These are phyloP conservation scores for Dendroctonus ponderosae DNA, from an alignment of 1,140 invertebrate species.

Conservation along the genomic window DNA sequence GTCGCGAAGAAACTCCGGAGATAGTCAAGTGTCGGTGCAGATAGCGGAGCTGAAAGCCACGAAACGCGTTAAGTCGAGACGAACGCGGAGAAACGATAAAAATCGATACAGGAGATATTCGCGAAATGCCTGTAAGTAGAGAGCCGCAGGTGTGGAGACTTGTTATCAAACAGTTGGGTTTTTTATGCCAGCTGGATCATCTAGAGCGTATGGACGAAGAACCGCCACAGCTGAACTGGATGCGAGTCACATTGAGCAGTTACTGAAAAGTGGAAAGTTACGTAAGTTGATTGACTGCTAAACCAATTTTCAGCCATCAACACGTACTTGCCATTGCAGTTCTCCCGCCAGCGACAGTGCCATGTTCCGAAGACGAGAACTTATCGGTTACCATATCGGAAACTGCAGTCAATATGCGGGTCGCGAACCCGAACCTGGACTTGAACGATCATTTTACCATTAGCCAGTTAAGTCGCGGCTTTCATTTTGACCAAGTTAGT, in stretches of 20 bases:
- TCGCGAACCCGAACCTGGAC: constrained; percentile 55
- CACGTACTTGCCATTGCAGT: constrained; percentile 5
- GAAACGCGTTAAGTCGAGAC: constrained; percentile 48
- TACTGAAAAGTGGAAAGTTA: constrained; percentile 55
- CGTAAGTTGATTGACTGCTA: constrained; percentile 17
- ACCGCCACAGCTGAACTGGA: constrained; percentile 58
- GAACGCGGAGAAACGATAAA: constrained; percentile 29
- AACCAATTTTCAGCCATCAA: neutral
- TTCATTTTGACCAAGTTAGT: constrained; percentile 44
- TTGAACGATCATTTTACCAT: constrained; percentile 55
- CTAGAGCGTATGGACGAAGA: constrained; percentile 38
- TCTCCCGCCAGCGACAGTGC: constrained; percentile 44
- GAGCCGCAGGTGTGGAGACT: too few species aligned
- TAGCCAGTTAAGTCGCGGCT: constrained; percentile 52
- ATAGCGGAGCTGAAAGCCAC: constrained; percentile 78
- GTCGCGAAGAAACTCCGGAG: constrained; percentile 77
- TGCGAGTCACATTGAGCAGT: constrained; percentile 54
- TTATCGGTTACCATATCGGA: constrained; percentile 55
- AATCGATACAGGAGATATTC: constrained; percentile 40
- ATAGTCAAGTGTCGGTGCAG: constrained; percentile 81
- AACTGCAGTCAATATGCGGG: constrained; percentile 57
- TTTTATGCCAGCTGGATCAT: too few species aligned
- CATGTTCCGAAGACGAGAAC: constrained; percentile 57
- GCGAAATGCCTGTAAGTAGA: constrained; percentile 16
- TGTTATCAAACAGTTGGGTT: too few species aligned